A percentile compares a stretch with the other conserved stretches of the same genome.
These are phyloP conservation scores for Pelvicachromis taeniatus DNA, from an alignment of 2,113 vertebrate species.

Conservation along the genomic window DNA sequence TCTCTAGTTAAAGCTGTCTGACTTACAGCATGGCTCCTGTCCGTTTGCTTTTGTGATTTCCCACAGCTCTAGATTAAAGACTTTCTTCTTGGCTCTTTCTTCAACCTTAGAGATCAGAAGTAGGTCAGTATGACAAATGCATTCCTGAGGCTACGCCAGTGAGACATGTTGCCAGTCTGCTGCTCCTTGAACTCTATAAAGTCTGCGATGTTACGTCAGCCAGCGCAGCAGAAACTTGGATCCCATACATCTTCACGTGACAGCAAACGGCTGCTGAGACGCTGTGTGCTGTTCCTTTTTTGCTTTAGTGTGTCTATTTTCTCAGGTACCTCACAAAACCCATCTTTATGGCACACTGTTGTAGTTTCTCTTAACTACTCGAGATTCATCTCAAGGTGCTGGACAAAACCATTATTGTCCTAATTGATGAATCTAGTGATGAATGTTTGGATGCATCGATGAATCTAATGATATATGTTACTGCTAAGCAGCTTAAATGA, in stretches of 20 bases:
- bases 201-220: neutral
- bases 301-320: neutral
- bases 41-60: conserved; percentile 1
- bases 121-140: conserved; percentile 44
- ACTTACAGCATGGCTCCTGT: neutral
- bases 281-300: neutral
- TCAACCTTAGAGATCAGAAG: conserved; percentile 35
- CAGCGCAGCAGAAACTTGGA: neutral
- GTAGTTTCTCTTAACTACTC: neutral
- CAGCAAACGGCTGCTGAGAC: neutral
- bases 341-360: neutral
- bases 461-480: too few relatives aligned
- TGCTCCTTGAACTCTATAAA: conserved; percentile 35
- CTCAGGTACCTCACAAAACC: neutral
- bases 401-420: too few relatives aligned
- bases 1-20: neutral
- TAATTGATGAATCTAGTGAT: too few relatives aligned
- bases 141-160: conserved; percentile 11
- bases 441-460: too few relatives aligned
- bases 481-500: too few relatives aligned
- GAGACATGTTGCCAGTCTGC: conserved; percentile 12
- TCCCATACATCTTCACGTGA: neutral
- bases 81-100: conserved; percentile 7
- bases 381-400: too few relatives aligned
- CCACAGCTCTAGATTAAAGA: conserved; percentile 12